A percentile compares a stretch with the other conserved stretches of the same genome.
These are phyloP conservation scores for Alosa sapidissima DNA, from an alignment of 2,797 vertebrate species.

Conservation along the genomic window DNA sequence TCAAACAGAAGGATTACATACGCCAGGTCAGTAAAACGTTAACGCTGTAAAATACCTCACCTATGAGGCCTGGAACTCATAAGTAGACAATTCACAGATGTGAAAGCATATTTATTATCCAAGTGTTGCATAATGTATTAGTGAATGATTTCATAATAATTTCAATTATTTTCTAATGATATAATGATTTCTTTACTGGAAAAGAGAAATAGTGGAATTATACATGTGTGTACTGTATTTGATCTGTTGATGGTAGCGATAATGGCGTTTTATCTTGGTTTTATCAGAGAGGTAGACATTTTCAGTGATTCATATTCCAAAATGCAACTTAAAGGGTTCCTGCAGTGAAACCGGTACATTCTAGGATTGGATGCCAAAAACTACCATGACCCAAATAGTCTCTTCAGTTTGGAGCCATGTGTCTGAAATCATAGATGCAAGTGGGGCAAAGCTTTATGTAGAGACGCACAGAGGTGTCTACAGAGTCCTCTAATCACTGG, in stretches of 20 bases:
- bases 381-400: background rate
- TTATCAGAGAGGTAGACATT: background rate
- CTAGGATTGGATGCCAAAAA: background rate
- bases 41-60: background rate
- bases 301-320: background rate
- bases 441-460: background rate
- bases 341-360: background rate
- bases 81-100: background rate
- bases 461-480: background rate
- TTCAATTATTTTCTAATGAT: too few relatives aligned
- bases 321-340: background rate
- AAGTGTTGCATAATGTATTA: background rate
- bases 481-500: conserved; percentile 68
- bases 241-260: background rate
- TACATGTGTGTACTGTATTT: background rate
- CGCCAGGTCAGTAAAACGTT: background rate
- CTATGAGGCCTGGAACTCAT: background rate
- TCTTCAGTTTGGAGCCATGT: too few relatives aligned
- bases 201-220: background rate
- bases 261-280: background rate
- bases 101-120: background rate
- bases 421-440: background rate
- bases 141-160: background rate
- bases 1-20: conserved; percentile 19
- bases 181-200: background rate